A percentile compares a stretch with the other conserved stretches of the same genome.
Evolutionary conservation across 2,797 vertebrate species (phyloP).

Genomic region (Sebastes steindachneri): DNA sequence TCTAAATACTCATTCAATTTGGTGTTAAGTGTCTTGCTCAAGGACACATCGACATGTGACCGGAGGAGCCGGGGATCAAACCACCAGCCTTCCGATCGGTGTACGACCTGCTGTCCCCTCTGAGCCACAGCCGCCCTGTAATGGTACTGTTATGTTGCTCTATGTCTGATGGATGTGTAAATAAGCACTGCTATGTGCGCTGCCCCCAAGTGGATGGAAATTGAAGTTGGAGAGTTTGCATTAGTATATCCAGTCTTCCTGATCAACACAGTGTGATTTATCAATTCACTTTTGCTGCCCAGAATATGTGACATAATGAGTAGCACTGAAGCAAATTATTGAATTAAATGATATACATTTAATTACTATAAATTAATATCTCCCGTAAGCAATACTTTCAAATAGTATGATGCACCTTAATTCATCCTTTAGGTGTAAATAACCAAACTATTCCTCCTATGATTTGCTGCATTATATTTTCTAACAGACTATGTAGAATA

Average conservation of each 20-base stretch:
- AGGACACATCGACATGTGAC: too few relatives aligned
- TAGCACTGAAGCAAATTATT: not conserved
- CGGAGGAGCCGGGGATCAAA: too few relatives aligned
- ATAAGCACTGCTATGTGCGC: not conserved
- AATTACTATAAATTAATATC: not conserved
- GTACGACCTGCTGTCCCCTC: too few relatives aligned
- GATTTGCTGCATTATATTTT: not conserved
- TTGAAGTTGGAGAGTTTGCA: not conserved
- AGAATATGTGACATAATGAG: not conserved
- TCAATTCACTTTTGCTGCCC: not conserved
- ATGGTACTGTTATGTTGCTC: not conserved
- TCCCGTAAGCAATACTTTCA: not conserved
- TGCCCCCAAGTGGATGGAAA: not conserved
- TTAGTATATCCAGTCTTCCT: not conserved
- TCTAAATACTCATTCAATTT: too few relatives aligned
- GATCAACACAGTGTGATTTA: not conserved
- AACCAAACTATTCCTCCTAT: not conserved
- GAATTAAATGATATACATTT: not conserved
- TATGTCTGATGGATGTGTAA: not conserved
- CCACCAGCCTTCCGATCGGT: too few relatives aligned
- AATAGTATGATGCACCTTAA: not conserved
- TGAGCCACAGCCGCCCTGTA: too few relatives aligned
- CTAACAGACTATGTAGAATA: not conserved
- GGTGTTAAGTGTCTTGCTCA: too few relatives aligned
- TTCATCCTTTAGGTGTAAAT: too few relatives aligned